These are phyloP conservation scores for Ferrisia virgata DNA, from an alignment of 2,888 invertebrate genomes.

Conservation along the genomic window DNA sequence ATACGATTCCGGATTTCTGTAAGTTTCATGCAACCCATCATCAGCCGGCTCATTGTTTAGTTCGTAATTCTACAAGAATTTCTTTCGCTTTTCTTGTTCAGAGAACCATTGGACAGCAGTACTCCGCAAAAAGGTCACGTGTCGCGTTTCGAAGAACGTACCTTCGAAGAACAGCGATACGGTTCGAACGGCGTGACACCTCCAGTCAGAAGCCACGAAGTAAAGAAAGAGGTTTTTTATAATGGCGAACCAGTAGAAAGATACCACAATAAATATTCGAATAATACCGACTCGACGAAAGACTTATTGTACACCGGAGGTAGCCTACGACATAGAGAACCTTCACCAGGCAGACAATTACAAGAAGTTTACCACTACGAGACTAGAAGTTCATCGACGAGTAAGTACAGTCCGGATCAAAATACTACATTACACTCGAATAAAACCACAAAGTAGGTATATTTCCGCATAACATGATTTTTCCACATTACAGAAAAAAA, in stretches of 20 bases:
- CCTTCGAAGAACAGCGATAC: constrained; percentile 49
- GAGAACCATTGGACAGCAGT: constrained; percentile 49
- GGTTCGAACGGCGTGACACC: constrained; percentile 48
- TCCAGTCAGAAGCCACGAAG: constrained; percentile 45
- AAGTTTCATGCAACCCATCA: background rate
- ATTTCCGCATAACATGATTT: background rate
- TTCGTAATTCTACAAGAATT: background rate
- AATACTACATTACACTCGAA: background rate
- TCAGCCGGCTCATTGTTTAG: background rate
- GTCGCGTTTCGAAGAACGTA: constrained; percentile 48
- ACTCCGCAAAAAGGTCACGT: constrained; percentile 49
- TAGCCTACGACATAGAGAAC: constrained; percentile 48
- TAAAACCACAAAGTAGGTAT: background rate
- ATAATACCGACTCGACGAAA: constrained; percentile 42
- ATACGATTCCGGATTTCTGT: constrained; percentile 42
- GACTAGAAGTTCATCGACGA: constrained; percentile 35
- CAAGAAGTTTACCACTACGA: constrained; percentile 46
- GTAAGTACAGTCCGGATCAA: background rate
- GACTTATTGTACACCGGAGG: constrained; percentile 50
- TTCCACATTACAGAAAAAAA: background rate
- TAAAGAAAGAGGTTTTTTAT: constrained; percentile 42
- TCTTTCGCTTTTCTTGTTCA: constrained; percentile 34
- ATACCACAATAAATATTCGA: constrained; percentile 32
- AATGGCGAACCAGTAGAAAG: constrained; percentile 34
- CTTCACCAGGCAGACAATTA: constrained; percentile 47